Evolutionary conservation across 2,888 invertebrate species (phyloP).

Genomic region (Drosophila nigritarsus): DNA sequence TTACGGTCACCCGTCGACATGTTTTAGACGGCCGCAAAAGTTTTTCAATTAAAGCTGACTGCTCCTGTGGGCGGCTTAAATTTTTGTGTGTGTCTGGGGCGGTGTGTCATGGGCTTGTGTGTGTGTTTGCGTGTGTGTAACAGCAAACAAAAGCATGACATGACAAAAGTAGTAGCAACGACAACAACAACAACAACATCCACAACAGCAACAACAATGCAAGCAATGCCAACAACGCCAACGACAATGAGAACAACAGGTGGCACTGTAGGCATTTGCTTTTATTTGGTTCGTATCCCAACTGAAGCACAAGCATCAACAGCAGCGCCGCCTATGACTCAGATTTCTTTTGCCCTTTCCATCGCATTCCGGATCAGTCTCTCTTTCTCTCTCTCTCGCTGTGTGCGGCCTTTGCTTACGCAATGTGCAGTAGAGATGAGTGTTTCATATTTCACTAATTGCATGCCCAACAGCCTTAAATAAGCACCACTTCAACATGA

Average conservation of each 20-base stretch:
- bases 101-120: not conserved
- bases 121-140: not conserved
- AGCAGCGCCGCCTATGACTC: conserved; percentile 20
- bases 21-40: conserved; percentile 47
- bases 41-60: conserved; percentile 60
- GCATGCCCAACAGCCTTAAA: not conserved
- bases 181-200: conserved; percentile 9
- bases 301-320: conserved; percentile 3
- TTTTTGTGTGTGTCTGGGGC: not conserved
- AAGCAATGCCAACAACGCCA: conserved; percentile 16
- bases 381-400: not conserved
- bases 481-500: not conserved
- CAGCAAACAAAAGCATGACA: conserved; percentile 21
- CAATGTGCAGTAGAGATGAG: conserved; percentile 23
- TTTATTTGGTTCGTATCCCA: conserved; percentile 28
- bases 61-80: not conserved
- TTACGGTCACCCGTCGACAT: conserved; percentile 3
- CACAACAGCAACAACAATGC: conserved; percentile 13
- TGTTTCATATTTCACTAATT: not conserved
- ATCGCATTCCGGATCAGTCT: not conserved
- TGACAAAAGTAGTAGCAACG: conserved; percentile 9
- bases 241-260: conserved; percentile 19
- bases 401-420: not conserved
- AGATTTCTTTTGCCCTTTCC: conserved; percentile 5
- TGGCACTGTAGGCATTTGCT: conserved; percentile 14